Base-by-base conservation (phyloP, 2,888 invertebrate genomes). In the Drosophila basisetae region DNA sequence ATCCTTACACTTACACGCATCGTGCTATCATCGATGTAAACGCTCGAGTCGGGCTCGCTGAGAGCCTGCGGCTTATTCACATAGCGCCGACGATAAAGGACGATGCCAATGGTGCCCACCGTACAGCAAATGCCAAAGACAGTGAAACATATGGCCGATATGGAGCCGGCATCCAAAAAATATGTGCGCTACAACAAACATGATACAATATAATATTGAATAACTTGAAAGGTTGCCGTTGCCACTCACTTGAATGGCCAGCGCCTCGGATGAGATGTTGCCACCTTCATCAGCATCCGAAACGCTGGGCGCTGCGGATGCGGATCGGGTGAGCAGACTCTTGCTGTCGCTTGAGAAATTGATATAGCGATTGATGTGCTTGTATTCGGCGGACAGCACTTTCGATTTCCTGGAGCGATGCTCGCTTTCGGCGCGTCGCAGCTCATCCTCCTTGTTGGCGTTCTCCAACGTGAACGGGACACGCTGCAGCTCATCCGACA, bases 1-100 rank as follows among this genome's bases (percentile, higher is more conserved):
- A 71, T 88, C 84, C 90, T 90, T 92, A 91, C 91, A 92, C 92
- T 95, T 94, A 97, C 97, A 94, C 97, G 95, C 92, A 97, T 96
- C 91, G 97, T 97, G 93, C 96, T 97, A 93, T 97, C 97, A 92
- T 97, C 97, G 80, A 97, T 96, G 91, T 97, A 97, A 84, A 97
- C 97, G 91, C 96, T 97, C 68, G 97, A 97, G 92, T 97, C 97
- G 11, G 97, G 96, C 93, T 97, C 97, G 88, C 97, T 97, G 79
- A 97, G 94, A 70, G 97, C 96, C 94, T 97, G 97, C 13, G 97
- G 97, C 91, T 97, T 96, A 92, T 97, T 97, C 78, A 97, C 94
- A 91, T 96, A 96, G 88, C 96, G 94, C 73, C 96, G 88, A 56
- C 96, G 94, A 91, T 96, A 96, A 64, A 96, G 92, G 66, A 96